Conservation (phyloP, 2,888 invertebrate genomes). For the Cantharis rufa region DNA sequence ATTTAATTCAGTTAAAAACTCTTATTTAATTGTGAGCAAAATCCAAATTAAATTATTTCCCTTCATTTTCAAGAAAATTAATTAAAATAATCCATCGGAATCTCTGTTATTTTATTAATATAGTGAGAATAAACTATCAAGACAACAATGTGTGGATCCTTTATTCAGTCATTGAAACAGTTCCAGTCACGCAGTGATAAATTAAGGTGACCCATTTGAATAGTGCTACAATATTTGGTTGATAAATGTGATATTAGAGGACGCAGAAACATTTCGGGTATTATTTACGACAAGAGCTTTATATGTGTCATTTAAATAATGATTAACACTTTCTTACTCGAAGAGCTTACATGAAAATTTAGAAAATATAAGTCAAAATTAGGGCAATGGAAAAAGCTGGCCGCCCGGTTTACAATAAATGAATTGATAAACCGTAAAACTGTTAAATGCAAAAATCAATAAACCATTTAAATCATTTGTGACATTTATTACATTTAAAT, state of each 20-base stretch:
- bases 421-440: neutral
- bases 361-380: neutral
- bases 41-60: neutral
- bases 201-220: conserved; percentile 24
- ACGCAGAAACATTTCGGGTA: conserved; percentile 10
- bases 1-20: neutral
- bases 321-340: conserved; percentile 19
- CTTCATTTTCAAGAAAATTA: neutral
- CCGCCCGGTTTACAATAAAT: neutral
- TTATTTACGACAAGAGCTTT: conserved; percentile 14
- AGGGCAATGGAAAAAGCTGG: neutral
- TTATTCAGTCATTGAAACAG: conserved; percentile 17
- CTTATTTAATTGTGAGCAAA: neutral
- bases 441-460: neutral
- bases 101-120: neutral
- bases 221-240: conserved; percentile 23
- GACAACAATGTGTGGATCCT: conserved; percentile 16
- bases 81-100: neutral
- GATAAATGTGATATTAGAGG: conserved; percentile 22
- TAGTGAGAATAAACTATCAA: conserved; percentile 5
- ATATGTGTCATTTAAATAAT: conserved; percentile 15
- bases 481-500: neutral
- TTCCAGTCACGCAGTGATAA: conserved; percentile 17
- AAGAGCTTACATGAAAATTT: neutral
- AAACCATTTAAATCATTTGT: neutral